Percentiles rank a stretch among this genome's conserved stretches.
Conservation (phyloP, 1,140 invertebrate genomes). For the Euwallacea similis region DNA sequence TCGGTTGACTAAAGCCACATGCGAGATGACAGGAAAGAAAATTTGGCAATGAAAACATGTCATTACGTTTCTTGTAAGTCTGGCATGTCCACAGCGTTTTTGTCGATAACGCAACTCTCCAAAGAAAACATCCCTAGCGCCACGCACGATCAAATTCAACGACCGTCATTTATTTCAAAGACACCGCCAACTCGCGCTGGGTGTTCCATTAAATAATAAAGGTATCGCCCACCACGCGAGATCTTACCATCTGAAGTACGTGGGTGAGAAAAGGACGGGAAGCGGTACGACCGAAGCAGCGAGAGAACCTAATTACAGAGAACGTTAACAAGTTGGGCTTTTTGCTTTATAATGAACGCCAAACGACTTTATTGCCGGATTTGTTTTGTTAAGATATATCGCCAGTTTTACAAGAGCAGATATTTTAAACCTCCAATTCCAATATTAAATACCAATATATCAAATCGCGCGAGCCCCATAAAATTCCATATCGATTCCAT, state of each 20-base stretch:
- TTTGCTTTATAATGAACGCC: slow-evolving; percentile 41
- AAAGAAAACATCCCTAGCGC: no score
- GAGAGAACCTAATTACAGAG: slow-evolving; percentile 42
- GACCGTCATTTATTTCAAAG: slow-evolving; percentile 47
- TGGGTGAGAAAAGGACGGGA: slow-evolving; percentile 17
- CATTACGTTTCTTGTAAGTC: no score
- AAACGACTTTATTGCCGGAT: slow-evolving; percentile 39
- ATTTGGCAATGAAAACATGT: no score
- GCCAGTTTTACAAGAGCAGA: neutral
- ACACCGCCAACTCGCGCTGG: slow-evolving; percentile 48
- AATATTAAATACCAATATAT: slow-evolving; percentile 1
- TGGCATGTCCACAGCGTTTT: neutral
- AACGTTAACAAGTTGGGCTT: slow-evolving; percentile 47
- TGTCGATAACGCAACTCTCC: no score
- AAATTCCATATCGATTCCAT: slow-evolving; percentile 8
- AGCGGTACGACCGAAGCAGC: slow-evolving; percentile 4
- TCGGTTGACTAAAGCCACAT: no score
- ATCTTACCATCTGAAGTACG: neutral
- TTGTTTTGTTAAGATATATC: neutral
- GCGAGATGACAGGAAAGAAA: no score
- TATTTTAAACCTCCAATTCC: neutral
- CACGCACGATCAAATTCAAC: slow-evolving; percentile 7
- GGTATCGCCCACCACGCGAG: slow-evolving; percentile 44
- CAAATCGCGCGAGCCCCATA: neutral
- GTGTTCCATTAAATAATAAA: slow-evolving; percentile 48